A percentile compares a stretch with the other conserved stretches of the same genome.
Evolutionary conservation across 2,797 vertebrate species (phyloP).

Genomic region (Neosilurus hyrtlii): DNA sequence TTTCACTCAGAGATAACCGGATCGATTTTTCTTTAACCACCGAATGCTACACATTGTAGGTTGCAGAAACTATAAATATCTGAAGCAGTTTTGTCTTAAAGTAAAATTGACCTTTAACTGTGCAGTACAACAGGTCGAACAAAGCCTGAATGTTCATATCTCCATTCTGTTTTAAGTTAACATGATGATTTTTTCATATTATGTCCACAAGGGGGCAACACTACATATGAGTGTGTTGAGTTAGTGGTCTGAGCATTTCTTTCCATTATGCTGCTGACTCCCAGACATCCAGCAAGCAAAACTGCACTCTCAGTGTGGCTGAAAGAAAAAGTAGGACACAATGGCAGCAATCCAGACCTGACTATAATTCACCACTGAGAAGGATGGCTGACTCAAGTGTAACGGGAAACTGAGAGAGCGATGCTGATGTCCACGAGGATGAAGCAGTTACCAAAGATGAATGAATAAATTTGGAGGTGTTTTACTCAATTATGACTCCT

Average conservation of each 20-base stretch:
- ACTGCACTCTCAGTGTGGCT: neutral
- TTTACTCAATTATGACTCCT: neutral
- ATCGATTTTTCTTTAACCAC: neutral
- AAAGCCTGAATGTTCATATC: neutral
- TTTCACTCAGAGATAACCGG: neutral
- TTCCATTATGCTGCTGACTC: neutral
- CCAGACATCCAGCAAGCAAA: neutral
- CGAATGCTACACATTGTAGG: neutral
- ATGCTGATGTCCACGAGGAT: neutral
- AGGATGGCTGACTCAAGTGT: neutral
- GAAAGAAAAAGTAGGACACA: neutral
- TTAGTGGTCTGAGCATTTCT: neutral
- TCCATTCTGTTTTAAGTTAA: neutral
- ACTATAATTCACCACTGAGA: neutral
- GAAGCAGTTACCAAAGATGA: neutral
- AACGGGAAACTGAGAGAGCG: neutral
- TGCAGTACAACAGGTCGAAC: neutral
- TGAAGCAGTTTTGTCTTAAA: neutral
- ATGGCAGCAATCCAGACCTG: neutral
- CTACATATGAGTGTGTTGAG: neutral
- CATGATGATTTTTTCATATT: neutral
- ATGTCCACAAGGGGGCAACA: constrained; percentile 29
- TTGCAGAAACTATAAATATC: neutral
- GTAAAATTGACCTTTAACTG: neutral
- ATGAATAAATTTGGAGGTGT: neutral